These are phyloP conservation scores for Meles meles DNA, from an alignment of 2,113 vertebrate genomes.

Conservation along the genomic window DNA sequence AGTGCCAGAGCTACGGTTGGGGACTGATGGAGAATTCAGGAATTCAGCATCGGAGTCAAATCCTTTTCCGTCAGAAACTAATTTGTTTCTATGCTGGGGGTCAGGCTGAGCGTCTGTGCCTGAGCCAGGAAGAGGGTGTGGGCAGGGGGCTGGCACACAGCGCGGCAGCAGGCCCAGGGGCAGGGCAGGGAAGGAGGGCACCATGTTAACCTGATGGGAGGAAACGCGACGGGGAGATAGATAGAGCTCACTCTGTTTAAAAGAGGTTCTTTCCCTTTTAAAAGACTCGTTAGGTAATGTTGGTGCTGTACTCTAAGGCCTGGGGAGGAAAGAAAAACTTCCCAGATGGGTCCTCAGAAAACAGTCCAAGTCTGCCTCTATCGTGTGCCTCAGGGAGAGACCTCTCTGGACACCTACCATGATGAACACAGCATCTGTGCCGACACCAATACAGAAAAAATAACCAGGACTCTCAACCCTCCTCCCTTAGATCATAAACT, in stretches of 20 bases:
- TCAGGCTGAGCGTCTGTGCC: background rate
- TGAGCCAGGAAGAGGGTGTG: background rate
- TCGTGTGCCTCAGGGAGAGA: background rate
- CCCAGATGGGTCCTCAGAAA: background rate
- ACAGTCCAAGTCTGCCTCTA: background rate
- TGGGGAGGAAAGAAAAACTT: background rate
- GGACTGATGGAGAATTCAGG: background rate
- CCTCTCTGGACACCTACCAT: background rate
- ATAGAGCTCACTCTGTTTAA: background rate
- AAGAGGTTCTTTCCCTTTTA: background rate
- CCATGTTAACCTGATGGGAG: background rate
- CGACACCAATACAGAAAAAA: background rate
- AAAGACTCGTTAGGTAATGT: background rate
- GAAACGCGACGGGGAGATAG: background rate
- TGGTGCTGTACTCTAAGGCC: background rate
- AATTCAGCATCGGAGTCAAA: background rate
- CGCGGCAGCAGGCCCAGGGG: background rate
- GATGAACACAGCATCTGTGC: background rate
- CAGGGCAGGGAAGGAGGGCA: background rate
- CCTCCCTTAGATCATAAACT: constrained; percentile 34
- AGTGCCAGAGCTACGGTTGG: background rate
- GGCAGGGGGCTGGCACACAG: too few relatives aligned
- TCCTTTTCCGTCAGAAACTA: background rate
- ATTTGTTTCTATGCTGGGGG: background rate
- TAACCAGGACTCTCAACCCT: background rate